Evolutionary conservation across 30 jellyfish, hydroid and myxozoan genomes (phyloP), one percentile per base, ranked within the genome.

Genomic region (Hydractinia echinata): DNA sequence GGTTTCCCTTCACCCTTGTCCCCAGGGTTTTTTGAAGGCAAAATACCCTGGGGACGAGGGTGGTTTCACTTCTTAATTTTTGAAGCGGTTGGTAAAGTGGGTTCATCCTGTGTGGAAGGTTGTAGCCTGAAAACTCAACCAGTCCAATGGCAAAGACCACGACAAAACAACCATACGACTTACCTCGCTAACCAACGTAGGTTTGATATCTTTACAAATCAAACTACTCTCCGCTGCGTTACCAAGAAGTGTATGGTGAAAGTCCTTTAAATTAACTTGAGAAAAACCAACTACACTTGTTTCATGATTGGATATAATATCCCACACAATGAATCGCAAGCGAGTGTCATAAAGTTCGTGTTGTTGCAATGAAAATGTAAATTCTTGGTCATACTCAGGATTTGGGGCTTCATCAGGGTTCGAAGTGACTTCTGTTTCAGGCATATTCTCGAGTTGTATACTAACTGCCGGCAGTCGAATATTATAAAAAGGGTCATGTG

Each of bases 321-420:
- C 97, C 94, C 94, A 84, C 3, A 90, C 68, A 7, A 91, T 86
- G 55, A 90, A 85, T 20, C 83, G 61, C 85, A 90, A 54, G 14
- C 61, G 53, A 4, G 94, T 54, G 4, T 76, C 94, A 4, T 84
- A 76, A 11, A 90, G 84, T 66, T 60, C 67, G 54, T 76, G 64
- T n/a, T 55, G 84, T 0, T 55, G 62, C 68, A 90, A 7, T 13
- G 88, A 82, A 69, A 90, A 85, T 11, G 95, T 67, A 16, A 85
- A 70, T 4, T 85, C 95, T 86, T 90, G 96, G 61, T 90, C 97
- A 72, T 85, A 90, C 77, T 84, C 95, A 1, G 97, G 97, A 74
- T 90, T 86, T 13, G 97, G 95, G 19, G 97, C 88, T 51, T 90
- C 97, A 73, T 90, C 97, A 1, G 94, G 95, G n/a, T 89, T 82